phyloP scores from a whole-genome alignment of 2,888 invertebrate genomes.

The Apocheima hispidaria region DNA sequence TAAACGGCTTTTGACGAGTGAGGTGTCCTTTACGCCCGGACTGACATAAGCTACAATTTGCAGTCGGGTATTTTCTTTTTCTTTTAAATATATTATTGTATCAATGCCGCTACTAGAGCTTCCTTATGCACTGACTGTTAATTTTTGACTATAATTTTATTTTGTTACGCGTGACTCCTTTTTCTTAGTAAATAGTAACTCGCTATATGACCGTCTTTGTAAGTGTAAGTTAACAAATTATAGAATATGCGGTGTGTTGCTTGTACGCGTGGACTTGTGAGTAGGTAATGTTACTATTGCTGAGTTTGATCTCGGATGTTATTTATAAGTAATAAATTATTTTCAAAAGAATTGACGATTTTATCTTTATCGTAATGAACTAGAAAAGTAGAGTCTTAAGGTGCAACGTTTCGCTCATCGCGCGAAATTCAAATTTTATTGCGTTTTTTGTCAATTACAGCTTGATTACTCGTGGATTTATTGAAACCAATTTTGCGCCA shows the following conservation, averaged over 20 bases:
- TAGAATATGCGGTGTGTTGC: conserved; percentile 22
- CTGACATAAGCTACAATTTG: too few species aligned
- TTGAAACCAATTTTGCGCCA: too few species aligned
- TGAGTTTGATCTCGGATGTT: conserved; percentile 75
- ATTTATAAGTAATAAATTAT: conserved; percentile 74
- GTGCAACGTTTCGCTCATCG: too few species aligned
- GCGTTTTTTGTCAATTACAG: too few species aligned
- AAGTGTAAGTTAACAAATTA: conserved; percentile 31
- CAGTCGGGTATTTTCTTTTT: too few species aligned
- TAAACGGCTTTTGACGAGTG: too few species aligned
- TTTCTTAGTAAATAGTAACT: conserved; percentile 56
- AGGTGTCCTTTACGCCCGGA: too few species aligned
- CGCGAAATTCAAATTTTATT: too few species aligned
- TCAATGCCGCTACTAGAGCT: conserved; percentile 6
- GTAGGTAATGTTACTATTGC: conserved; percentile 63
- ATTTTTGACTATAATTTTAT: conserved; percentile 64
- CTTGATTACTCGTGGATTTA: too few species aligned
- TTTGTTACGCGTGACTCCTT: conserved; percentile 60
- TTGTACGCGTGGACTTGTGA: conserved; percentile 38
- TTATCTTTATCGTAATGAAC: background rate
- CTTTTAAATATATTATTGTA: background rate
- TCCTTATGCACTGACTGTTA: conserved; percentile 49
- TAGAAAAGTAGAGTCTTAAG: too few species aligned
- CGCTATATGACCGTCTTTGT: conserved; percentile 37
- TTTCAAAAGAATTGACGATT: conserved; percentile 48